A percentile compares a stretch with the other conserved stretches of the same genome.
phyloP scores from a whole-genome alignment of 2,797 vertebrate genomes.

The Phoebastria nigripes region DNA sequence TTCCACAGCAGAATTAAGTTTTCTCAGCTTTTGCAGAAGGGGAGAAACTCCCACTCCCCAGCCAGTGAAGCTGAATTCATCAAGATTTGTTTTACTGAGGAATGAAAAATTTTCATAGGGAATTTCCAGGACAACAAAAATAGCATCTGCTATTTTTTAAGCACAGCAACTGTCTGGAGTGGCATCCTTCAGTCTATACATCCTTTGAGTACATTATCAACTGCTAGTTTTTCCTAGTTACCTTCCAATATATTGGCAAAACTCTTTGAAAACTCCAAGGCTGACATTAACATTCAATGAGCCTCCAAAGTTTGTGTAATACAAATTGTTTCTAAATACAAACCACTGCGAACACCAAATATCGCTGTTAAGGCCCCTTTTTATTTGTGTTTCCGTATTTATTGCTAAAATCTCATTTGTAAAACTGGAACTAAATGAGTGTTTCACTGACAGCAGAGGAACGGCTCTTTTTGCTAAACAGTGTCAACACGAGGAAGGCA shows the following conservation, averaged over 20 bases:
- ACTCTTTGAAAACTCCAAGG: constrained; percentile 28
- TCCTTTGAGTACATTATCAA: background rate
- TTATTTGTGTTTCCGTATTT: background rate
- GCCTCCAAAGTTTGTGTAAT: background rate
- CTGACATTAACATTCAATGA: background rate
- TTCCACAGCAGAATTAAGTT: background rate
- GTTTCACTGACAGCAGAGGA: background rate
- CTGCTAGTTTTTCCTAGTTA: background rate
- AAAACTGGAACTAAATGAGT: background rate
- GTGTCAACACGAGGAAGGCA: background rate
- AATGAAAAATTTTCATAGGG: constrained; percentile 50
- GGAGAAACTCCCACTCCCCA: background rate
- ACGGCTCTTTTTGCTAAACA: background rate
- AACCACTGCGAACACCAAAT: background rate
- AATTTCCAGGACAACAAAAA: constrained; percentile 38
- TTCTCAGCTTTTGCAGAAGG: background rate
- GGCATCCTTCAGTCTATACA: background rate
- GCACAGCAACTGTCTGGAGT: background rate
- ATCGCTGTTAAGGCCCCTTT: background rate
- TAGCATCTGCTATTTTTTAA: constrained; percentile 46
- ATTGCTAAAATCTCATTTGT: background rate
- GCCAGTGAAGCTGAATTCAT: constrained; percentile 25
- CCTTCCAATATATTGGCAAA: background rate
- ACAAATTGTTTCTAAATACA: background rate
- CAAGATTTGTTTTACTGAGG: constrained; percentile 44